Evolutionary conservation across 2,888 invertebrate genomes (phyloP), one percentile per base, ranked within the genome.

Genomic region (Drosophila pseudotakahashii): DNA sequence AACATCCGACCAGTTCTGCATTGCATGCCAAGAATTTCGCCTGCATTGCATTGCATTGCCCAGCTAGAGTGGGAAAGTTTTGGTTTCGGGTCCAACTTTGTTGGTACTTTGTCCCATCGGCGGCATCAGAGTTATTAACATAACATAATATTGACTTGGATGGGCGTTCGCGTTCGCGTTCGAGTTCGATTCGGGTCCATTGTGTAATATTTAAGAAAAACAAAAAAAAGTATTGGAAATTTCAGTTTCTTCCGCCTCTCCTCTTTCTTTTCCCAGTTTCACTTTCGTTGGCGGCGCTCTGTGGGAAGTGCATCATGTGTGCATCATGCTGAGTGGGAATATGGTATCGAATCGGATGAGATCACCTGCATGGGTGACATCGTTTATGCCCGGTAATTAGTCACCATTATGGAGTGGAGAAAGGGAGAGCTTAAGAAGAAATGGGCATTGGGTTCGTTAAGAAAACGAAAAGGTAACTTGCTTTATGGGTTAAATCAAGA

Each of bases 1-100:
- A 23, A 64, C 66, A 64, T 64, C 66, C 78, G 76, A 86, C 84
- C 84, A 83, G 84, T 87, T 81, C 81, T 81, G 69, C 63, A 34
- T 50, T 69, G 73, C 68, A 79, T 54, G 69, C 79, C 77, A 68
- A 84, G 85, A 82, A 81, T 87, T 67, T 73, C 76, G 84, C 26
- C 39, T 51, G 48, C 44, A 69, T 67, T 39, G 45, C 23, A 23
- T 42, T 51, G 48, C 48, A 69, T 67, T 42, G 45, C 23, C 32
- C 45, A 32, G 16, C 48, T 37, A 66, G 45, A 62, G 74, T 44
- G 64, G 45, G 69, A 67, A 58, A 69, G 50, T 67, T 76, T 73
- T 2, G 59, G 70, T 26, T 30, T 30, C 30, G 30, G 30, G 30
- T 32, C 47, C 10, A 32, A 44, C 42, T 10, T 54, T 39, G 52